Base-by-base conservation (phyloP, 2,888 invertebrate species). In the Andricus curvator region DNA sequence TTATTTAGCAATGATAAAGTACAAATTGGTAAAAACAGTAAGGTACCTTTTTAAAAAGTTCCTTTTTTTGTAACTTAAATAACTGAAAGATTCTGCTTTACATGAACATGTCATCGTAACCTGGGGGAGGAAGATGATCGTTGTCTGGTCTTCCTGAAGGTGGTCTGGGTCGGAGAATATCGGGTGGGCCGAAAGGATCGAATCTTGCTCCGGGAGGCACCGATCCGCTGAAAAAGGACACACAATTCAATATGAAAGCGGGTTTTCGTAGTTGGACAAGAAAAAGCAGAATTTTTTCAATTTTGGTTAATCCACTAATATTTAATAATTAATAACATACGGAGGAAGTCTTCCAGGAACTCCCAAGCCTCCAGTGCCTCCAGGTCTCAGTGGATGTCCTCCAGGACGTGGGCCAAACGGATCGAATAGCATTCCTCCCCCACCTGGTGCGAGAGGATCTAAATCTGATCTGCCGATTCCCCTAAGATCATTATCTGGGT, bases 141-240 rank as follows among this genome's bases (percentile, higher is more conserved):
- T 95, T 95, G 89, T 96, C 96, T 0, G 96, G 96, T 65, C 84
- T 70, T 44, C 85, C 82, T 0, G 94, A 93, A 76, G 90, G 89
- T 13, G 89, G 89, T 76, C 91, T 87, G 6, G 93, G 93, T 20
- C 68, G 80, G 48, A 85, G 79, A 4, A 83, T 13, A 56, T 93
- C 94, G 9, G 94, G 94, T 0, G 97, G 97, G 0, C 96, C 96
- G 90, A 97, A 96, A 0, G 97, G 98, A 93, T 98, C 97, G 92
- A 97, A 98, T 80, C 97, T 94, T 4, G 97, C 97, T 20, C 97
- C 96, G 0, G 97, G 97, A 1, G 97, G 97, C 17, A 95, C 89
- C 1, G 95, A 93, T 15, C 95, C 95, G 48, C 96, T 96, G 91
- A 65, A 91, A 91, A 81, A 80, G 79, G 77, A 65, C 25, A 9